Evolutionary conservation across 2,797 vertebrate genomes (phyloP).

Genomic region (Anabacerthia variegaticeps): DNA sequence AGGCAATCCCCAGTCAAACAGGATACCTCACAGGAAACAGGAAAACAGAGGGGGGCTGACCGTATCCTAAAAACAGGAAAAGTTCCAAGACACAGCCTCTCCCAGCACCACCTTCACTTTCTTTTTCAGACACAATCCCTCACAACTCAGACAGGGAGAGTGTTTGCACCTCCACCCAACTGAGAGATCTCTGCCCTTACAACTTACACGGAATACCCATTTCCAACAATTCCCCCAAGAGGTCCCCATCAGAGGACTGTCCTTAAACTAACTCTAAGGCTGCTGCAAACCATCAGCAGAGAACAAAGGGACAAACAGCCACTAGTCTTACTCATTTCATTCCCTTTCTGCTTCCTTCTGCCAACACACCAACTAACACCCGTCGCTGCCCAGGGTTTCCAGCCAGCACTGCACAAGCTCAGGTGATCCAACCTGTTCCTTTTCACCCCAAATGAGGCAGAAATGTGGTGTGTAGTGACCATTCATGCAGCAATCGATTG

Average conservation of each 20-base stretch:
- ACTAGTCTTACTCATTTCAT: neutral
- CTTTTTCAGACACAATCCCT: neutral
- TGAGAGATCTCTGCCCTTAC: neutral
- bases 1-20: constrained; percentile 16
- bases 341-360: neutral
- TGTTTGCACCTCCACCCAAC: neutral
- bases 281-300: neutral
- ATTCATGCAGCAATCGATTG: neutral
- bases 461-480: neutral
- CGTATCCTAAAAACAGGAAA: constrained; percentile 53
- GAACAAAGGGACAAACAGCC: neutral
- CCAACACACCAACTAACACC: fast-evolving
- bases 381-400: fast-evolving
- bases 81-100: neutral
- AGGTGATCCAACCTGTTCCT: fast-evolving
- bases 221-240: neutral
- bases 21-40: constrained; percentile 44
- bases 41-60: neutral
- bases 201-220: neutral
- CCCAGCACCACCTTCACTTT: neutral
- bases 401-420: neutral
- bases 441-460: neutral
- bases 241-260: neutral
- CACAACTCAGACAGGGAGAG: neutral
- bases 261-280: neutral